phyloP scores from a whole-genome alignment of 2,888 invertebrate species.

The Amphipyra berbera region DNA sequence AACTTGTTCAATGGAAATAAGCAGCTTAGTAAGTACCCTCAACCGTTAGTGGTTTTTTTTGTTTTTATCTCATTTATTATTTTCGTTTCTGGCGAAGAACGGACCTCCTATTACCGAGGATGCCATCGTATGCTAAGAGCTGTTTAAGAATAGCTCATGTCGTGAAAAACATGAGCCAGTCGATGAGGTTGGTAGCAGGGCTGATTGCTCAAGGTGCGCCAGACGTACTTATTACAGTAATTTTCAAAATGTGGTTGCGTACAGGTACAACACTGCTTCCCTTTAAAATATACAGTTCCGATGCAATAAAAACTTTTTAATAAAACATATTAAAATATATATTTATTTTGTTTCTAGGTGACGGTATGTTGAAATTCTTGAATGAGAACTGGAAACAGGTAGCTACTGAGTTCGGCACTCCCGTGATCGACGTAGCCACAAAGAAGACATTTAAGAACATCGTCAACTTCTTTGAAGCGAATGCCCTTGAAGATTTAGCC shows the following conservation, averaged over 20 bases:
- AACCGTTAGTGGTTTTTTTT: background rate
- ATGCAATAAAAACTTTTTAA: background rate
- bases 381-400: constrained; percentile 81
- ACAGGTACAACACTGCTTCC: too few species aligned
- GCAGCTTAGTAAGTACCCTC: constrained; percentile 38
- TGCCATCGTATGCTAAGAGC: too few species aligned
- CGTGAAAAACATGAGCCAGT: too few species aligned
- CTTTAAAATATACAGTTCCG: too few species aligned
- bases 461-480: constrained; percentile 62
- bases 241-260: too few species aligned
- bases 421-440: constrained; percentile 70
- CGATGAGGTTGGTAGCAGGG: too few species aligned
- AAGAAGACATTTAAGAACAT: constrained; percentile 72
- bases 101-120: too few species aligned
- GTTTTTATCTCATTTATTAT: too few species aligned
- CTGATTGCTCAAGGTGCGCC: too few species aligned
- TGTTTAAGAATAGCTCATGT: too few species aligned
- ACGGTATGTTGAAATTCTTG: constrained; percentile 72
- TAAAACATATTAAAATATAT: background rate
- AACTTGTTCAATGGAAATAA: constrained; percentile 68
- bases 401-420: constrained; percentile 75
- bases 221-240: too few species aligned
- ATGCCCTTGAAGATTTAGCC: constrained; percentile 75
- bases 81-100: too few species aligned
- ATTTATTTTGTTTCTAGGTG: constrained; percentile 67